phyloP scores from a whole-genome alignment of 2,888 invertebrate species.

The Volucella inanis region DNA sequence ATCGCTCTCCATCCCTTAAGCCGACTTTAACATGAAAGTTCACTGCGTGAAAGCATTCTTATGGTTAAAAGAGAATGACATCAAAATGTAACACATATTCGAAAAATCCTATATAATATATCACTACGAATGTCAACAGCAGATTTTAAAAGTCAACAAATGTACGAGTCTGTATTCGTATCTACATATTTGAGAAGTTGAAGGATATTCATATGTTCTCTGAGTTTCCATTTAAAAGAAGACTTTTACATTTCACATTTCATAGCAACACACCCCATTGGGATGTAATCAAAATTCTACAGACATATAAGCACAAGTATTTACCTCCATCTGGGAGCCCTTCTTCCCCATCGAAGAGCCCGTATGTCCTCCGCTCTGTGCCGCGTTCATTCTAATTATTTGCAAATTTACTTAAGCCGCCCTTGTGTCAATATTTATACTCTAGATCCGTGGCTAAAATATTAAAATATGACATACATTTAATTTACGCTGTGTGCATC shows the following conservation, averaged over 20 bases:
- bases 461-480: constrained; percentile 26
- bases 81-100: not conserved
- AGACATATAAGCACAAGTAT: not conserved
- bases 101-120: too few relatives aligned
- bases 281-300: constrained; percentile 20
- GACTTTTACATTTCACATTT: not conserved
- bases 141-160: constrained; percentile 1
- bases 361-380: constrained; percentile 83
- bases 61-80: not conserved
- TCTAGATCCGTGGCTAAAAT: constrained; percentile 9
- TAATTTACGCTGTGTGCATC: constrained; percentile 57
- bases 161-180: too few relatives aligned
- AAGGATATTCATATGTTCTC: too few relatives aligned
- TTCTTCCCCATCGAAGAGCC: constrained; percentile 82
- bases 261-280: constrained; percentile 3
- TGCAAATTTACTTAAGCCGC: constrained; percentile 34
- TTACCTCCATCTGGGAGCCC: constrained; percentile 83
- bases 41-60: not conserved
- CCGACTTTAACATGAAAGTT: constrained; percentile 12
- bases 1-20: too few relatives aligned
- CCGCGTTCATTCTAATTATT: constrained; percentile 81
- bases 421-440: constrained; percentile 32
- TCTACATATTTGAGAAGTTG: too few relatives aligned
- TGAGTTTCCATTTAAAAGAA: constrained; percentile 2
- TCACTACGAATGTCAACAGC: constrained; percentile 6